Conservation (phyloP, 1,140 invertebrate genomes). For the Pentalonia nigronervosa region DNA sequence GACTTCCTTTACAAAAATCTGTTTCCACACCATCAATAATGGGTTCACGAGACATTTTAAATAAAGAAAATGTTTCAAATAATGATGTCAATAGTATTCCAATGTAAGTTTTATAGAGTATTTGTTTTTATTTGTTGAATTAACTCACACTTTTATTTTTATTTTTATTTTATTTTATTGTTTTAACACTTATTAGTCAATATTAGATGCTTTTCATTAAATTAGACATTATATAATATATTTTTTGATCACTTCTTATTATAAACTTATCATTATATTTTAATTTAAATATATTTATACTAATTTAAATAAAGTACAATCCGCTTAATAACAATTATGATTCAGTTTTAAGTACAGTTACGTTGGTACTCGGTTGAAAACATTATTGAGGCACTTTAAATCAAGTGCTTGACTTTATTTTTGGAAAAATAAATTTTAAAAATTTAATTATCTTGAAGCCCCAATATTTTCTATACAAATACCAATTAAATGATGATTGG, state of each 20-base stretch:
- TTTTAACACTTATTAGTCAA: background rate
- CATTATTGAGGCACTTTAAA: background rate
- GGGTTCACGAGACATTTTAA: constrained; percentile 63
- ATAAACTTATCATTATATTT: background rate
- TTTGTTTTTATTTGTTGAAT: background rate
- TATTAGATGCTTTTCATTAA: background rate
- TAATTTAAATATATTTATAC: background rate
- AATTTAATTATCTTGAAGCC: too few species aligned
- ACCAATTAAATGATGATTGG: too few species aligned
- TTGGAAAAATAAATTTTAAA: too few species aligned
- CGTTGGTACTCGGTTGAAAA: background rate
- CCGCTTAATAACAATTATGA: background rate
- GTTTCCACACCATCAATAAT: constrained; percentile 89
- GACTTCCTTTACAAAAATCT: constrained; percentile 86
- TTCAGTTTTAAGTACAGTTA: background rate
- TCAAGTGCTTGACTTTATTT: too few species aligned
- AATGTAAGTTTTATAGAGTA: constrained; percentile 6
- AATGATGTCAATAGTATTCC: constrained; percentile 51
- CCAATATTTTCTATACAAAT: too few species aligned
- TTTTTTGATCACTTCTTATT: background rate
- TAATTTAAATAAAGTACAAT: background rate
- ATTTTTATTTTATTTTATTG: background rate
- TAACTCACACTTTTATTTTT: background rate
- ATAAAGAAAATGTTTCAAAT: constrained; percentile 49
- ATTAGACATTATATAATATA: background rate